Evolutionary conservation across 2,888 invertebrate genomes (phyloP).

Genomic region (Eulithis prunata): DNA sequence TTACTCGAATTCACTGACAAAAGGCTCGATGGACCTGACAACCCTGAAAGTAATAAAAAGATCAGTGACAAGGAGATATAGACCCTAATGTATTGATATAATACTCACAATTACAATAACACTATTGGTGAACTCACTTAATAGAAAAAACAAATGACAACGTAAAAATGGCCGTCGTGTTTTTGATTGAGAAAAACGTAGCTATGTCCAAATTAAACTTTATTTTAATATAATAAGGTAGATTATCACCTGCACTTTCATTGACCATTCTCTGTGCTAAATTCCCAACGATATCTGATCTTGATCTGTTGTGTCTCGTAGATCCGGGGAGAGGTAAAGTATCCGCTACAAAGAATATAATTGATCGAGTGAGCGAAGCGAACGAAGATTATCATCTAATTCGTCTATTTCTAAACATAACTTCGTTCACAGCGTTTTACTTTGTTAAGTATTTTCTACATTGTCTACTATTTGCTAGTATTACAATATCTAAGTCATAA

Average conservation of each 20-base stretch:
- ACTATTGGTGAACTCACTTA: not conserved
- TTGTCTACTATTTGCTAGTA: no score
- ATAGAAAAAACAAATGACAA: not conserved
- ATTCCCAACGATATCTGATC: slow-evolving; percentile 78
- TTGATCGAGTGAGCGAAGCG: not conserved
- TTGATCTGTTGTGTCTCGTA: slow-evolving; percentile 72
- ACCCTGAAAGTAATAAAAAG: slow-evolving; percentile 17
- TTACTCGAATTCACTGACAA: slow-evolving; percentile 62
- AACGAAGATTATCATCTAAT: no score
- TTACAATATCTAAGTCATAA: no score
- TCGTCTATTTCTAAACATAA: no score
- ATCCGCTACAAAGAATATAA: slow-evolving; percentile 61
- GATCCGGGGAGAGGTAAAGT: slow-evolving; percentile 63
- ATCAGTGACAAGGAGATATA: not conserved
- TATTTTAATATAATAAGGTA: not conserved
- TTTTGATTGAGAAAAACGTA: no score
- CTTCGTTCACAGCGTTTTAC: no score
- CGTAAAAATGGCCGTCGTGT: no score
- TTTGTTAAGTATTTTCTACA: no score
- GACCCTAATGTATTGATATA: not conserved
- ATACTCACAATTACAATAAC: not conserved
- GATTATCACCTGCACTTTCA: slow-evolving; percentile 67
- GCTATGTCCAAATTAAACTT: not conserved
- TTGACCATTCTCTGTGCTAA: slow-evolving; percentile 72
- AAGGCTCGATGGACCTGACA: slow-evolving; percentile 70